Base-by-base conservation (phyloP, 2,113 vertebrate genomes). In the Pteronura brasiliensis region DNA sequence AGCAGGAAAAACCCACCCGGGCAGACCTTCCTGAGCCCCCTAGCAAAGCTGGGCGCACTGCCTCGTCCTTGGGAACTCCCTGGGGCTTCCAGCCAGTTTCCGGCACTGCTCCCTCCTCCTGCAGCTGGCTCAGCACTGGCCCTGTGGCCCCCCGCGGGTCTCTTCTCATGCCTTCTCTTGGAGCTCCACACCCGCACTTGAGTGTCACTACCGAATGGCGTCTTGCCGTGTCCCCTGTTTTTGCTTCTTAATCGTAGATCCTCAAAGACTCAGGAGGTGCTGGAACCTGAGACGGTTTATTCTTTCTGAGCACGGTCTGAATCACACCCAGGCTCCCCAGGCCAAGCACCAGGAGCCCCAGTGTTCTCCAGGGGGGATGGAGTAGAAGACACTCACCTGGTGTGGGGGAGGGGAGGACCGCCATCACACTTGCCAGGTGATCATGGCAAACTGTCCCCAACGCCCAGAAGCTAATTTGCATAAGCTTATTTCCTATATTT, bases 91-190 rank as follows among this genome's bases (percentile, higher is more conserved):
- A 1, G 44, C 23, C 34, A 67, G 18, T 20, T 23, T 49, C 47
- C 21, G 23, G 0, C 7, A 34, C 9, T 1, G 3, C 25, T 86
- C 21, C 44, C 13, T 44, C 49, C 69, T 55, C 4, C 9, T 81
- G 23, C 15, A 29, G 12, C 23, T 34, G 63, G 29, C 7, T 0
- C 11, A 10, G 42, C 44, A 1, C 8, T 15, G 4, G 25, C 18
- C 8, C 1, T 34, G 1, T 2, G 14, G 13, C 11, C 8, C 1
- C 36, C 20, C 7, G 12, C 9, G n/a, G n/a, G n/a, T 83, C 31
- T 65, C 49, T 49, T 13, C 42, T 92, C 27, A 34, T 29, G 39
- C 12, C 17, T 63, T 57, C 42, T 87, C 59, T 12, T 69, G 25
- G 21, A 8, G 47, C 49, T 20, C 4, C 3, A 34, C 34, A 84